A percentile compares a stretch with the other conserved stretches of the same genome.
These are phyloP conservation scores for Rhabdophis nuchalis DNA, from an alignment of 2,797 vertebrate species.

Conservation along the genomic window DNA sequence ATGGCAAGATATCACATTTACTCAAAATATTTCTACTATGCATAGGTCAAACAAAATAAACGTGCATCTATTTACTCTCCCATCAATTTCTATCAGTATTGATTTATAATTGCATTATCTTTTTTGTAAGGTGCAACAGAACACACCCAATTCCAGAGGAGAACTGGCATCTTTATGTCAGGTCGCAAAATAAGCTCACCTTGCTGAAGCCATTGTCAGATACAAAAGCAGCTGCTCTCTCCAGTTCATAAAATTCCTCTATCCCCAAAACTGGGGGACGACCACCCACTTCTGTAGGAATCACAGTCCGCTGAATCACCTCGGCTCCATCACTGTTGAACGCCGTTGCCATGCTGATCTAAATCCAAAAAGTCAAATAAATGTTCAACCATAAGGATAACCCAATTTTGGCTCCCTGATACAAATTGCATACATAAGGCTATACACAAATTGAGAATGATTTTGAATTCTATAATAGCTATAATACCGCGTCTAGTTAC, in stretches of 20 bases:
- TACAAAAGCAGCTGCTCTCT: slow-evolving; percentile 76
- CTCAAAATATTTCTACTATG: neutral
- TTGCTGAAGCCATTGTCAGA: slow-evolving; percentile 67
- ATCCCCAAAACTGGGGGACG: slow-evolving; percentile 57
- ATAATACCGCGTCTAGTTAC: neutral
- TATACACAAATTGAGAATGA: too few relatives aligned
- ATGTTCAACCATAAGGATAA: neutral
- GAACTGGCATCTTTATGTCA: neutral
- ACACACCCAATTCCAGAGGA: neutral
- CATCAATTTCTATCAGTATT: neutral
- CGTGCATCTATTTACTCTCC: neutral
- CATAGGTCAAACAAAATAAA: neutral
- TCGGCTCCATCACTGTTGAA: slow-evolving; percentile 52
- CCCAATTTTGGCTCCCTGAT: neutral
- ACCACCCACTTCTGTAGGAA: slow-evolving; percentile 30
- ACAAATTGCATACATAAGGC: too few relatives aligned
- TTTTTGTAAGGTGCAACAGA: neutral
- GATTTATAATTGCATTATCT: neutral
- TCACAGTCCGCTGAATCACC: slow-evolving; percentile 10
- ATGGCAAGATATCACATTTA: slow-evolving; percentile 71
- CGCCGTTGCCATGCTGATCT: slow-evolving; percentile 34
- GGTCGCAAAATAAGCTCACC: slow-evolving; percentile 60
- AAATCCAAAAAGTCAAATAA: neutral
- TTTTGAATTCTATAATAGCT: neutral
- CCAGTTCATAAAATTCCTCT: slow-evolving; percentile 77